A percentile compares a stretch with the other conserved stretches of the same genome.
phyloP scores from a whole-genome alignment of 2,113 vertebrate species.

The Triplophysa dalaica region DNA sequence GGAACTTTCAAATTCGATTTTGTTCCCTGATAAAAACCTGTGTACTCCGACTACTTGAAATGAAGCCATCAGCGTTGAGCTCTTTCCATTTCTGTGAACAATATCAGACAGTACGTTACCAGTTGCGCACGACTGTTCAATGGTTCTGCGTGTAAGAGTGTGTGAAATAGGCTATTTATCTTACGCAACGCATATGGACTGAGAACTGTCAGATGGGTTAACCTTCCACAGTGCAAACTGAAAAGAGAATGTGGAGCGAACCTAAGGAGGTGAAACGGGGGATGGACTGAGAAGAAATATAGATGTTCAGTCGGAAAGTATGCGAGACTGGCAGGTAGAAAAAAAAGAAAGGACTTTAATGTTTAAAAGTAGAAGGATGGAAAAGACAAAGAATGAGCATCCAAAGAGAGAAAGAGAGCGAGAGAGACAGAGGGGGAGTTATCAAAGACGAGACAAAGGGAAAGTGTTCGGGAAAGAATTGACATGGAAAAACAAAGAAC shows the following conservation, averaged over 20 bases:
- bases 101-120: no score
- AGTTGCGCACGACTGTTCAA: neutral
- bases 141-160: neutral
- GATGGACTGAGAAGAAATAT: conserved; percentile 17
- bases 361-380: conserved; percentile 24
- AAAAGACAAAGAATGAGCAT: neutral
- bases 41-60: no score
- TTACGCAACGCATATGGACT: neutral
- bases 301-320: conserved; percentile 21
- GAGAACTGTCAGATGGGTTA: conserved; percentile 14
- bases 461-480: conserved; percentile 3
- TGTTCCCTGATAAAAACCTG: no score
- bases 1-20: no score
- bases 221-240: conserved; percentile 1
- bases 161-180: neutral
- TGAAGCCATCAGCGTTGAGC: no score
- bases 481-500: conserved; percentile 22
- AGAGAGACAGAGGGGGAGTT: neutral
- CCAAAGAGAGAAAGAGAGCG: neutral
- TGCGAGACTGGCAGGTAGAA: conserved; percentile 30
- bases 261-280: neutral
- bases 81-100: no score
- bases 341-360: conserved; percentile 4
- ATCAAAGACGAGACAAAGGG: conserved; percentile 24
- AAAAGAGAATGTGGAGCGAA: conserved; percentile 8